Evolutionary conservation across 2,113 vertebrate genomes (phyloP).

Genomic region (Rhynchopsitta pachyrhyncha): DNA sequence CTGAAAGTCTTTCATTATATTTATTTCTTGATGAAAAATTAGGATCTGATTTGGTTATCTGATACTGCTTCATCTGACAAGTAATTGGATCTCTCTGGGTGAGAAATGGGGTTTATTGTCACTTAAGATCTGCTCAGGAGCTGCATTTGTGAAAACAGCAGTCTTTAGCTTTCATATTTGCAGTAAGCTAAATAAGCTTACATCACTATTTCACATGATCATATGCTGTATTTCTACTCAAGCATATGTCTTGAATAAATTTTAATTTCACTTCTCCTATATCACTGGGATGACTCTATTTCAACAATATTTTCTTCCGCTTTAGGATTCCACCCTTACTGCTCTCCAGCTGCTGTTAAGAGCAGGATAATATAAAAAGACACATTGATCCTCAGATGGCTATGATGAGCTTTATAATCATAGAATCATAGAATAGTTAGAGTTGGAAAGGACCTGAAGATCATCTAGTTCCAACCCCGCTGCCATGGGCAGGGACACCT

Average conservation of each 20-base stretch:
- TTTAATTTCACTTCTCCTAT: background rate
- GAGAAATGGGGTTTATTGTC: background rate
- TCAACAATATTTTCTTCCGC: background rate
- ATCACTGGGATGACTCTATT: background rate
- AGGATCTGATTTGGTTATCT: background rate
- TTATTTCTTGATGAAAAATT: background rate
- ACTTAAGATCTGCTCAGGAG: background rate
- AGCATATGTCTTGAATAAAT: background rate
- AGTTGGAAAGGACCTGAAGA: no score
- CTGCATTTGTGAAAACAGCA: background rate
- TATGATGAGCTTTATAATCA: background rate
- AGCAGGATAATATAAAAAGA: background rate
- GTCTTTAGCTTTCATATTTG: background rate
- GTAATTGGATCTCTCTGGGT: background rate
- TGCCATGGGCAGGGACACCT: no score
- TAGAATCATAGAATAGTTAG: no score
- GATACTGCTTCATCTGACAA: background rate
- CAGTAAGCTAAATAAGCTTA: background rate
- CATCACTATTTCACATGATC: background rate
- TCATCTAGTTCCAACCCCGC: no score
- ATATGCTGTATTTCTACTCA: background rate
- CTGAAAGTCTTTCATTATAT: background rate
- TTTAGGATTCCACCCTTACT: background rate
- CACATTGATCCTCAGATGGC: background rate
- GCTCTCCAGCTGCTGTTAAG: background rate